Base-by-base conservation (phyloP, 2,113 vertebrate species). In the Microcebus murinus region DNA sequence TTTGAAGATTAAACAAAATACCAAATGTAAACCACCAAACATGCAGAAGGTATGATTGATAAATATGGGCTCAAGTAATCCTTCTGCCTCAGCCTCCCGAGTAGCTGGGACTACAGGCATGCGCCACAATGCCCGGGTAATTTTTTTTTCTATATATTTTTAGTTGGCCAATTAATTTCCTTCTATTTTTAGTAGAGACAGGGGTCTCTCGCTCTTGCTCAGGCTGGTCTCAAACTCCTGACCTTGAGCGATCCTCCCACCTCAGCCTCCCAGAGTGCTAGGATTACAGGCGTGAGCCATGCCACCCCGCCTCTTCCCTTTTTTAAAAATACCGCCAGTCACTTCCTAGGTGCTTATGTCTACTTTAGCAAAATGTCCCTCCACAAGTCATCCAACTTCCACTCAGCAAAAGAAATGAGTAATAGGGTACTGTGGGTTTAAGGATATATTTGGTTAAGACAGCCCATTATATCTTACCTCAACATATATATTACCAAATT, bases 401-500 rank as follows among this genome's bases (percentile, higher is more conserved):
- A 59, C 15, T 74, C 48, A 29, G 74, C 29, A 59, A 79, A 86
- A 76, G 15, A 80, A 96, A 74, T 42, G 6, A 59, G 50, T n/a
- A 96, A 45, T 13, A 91, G 18, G 20, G 34, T 45, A 90, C 0
- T 83, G 48, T 17, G 89, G 71, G 65, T 20, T 85, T 59, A 79
- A 57, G 29, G 29, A 31, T 86, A 7, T 42, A 79, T 50, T 17
- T 91, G 34, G 63, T 80, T 80, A 55, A 87, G n/a, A 92, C 29
- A 71, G 27, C 27, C 21, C 39, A 73, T 80, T 68, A 48, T 68
- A 79, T 23, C 45, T 93, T 90, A 90, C 61, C 34, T 95, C 55
- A 88, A 91, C 93, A 93, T 50, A 68, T 2, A 10, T n/a, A 85
- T 20, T 79, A 91, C 27, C 71, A 61, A 88, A 52, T 85, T 94